phyloP scores from a whole-genome alignment of 2,113 vertebrate genomes.

The Cyprinodon variegatus region DNA sequence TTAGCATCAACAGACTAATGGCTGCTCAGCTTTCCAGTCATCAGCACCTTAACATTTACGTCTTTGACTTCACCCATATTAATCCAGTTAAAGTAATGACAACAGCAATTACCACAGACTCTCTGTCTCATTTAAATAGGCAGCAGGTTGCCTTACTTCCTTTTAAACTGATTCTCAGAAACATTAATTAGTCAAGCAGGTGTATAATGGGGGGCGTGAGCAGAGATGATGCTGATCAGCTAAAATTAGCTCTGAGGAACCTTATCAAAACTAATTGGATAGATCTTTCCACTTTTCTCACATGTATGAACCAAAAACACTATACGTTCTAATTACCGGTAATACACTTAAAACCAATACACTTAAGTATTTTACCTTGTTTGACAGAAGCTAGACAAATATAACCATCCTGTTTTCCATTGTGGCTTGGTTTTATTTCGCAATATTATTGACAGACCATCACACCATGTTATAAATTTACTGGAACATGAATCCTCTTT shows the following conservation, averaged over 20 bases:
- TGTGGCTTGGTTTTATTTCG: no score
- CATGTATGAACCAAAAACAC: no score
- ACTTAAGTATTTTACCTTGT: no score
- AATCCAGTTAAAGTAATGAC: conserved; percentile 11
- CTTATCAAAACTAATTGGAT: background rate
- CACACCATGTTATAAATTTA: no score
- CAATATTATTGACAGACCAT: no score
- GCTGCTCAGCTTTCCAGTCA: background rate
- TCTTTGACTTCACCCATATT: conserved; percentile 19
- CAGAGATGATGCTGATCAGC: conserved; percentile 2
- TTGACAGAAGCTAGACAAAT: no score
- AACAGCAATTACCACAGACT: conserved; percentile 21
- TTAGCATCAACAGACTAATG: conserved; percentile 12
- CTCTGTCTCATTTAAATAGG: conserved; percentile 11
- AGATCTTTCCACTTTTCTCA: no score
- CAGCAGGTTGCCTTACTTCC: background rate
- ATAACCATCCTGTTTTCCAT: no score
- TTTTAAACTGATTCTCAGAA: background rate
- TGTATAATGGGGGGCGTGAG: background rate
- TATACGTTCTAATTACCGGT: no score
- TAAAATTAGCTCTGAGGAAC: background rate
- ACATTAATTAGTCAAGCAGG: background rate
- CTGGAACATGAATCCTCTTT: no score
- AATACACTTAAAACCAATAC: no score
- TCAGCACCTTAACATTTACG: background rate